phyloP scores from a whole-genome alignment of 2,113 vertebrate genomes.

The Lynx canadensis region DNA sequence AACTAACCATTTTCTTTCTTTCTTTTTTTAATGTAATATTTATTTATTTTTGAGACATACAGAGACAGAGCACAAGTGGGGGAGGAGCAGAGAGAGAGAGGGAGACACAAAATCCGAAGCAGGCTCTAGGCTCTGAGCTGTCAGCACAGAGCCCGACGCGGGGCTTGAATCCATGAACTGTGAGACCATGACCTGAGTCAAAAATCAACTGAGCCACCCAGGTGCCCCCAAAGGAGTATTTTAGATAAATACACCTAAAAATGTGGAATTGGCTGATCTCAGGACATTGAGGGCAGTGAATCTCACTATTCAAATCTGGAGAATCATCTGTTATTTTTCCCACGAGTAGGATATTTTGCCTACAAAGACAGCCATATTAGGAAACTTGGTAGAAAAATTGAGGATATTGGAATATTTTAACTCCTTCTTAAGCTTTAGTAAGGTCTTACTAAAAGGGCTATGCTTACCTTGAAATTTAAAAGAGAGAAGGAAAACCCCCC shows the following conservation, averaged over 20 bases:
- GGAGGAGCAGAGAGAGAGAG: too few relatives aligned
- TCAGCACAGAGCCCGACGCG: too few relatives aligned
- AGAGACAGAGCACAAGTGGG: too few relatives aligned
- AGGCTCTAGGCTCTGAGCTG: too few relatives aligned
- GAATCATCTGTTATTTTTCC: background rate
- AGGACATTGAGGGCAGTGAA: background rate
- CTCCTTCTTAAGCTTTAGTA: background rate
- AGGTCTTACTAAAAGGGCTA: background rate
- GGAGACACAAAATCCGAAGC: too few relatives aligned
- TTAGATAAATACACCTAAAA: background rate
- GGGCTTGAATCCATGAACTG: too few relatives aligned
- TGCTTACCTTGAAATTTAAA: constrained; percentile 14
- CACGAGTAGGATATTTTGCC: background rate
- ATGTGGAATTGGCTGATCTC: background rate
- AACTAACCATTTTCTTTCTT: background rate
- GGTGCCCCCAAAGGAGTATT: background rate
- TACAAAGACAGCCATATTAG: background rate
- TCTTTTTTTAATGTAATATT: too few relatives aligned
- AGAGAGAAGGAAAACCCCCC: background rate
- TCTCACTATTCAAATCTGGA: background rate
- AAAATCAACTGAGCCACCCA: too few relatives aligned
- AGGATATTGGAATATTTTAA: background rate
- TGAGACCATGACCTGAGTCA: too few relatives aligned
- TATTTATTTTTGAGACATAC: too few relatives aligned
- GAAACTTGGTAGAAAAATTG: background rate